Conservation (phyloP, 2,797 vertebrate species). For the Menidia menidia region DNA sequence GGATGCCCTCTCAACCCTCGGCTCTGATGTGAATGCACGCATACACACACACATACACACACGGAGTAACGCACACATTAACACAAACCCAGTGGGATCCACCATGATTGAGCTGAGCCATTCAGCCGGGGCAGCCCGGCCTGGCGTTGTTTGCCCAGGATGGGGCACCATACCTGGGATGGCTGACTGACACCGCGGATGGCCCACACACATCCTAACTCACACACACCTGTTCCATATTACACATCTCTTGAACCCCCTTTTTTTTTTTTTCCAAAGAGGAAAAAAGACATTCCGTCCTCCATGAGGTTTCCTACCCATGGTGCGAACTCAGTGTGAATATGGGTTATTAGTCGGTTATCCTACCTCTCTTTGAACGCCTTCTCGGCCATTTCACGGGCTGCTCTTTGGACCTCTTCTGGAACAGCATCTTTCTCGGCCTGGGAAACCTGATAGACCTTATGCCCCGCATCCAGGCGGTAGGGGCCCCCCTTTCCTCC, state of each 20-base stretch:
- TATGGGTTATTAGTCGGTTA: background rate
- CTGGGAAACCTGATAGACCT: constrained; percentile 92
- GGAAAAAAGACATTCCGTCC: constrained; percentile 7
- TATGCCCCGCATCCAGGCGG: constrained; percentile 92
- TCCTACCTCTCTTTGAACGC: constrained; percentile 91
- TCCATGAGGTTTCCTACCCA: background rate
- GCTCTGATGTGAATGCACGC: constrained; percentile 34
- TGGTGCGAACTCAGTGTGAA: background rate
- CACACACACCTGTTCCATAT: constrained; percentile 44
- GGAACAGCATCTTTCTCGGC: constrained; percentile 94
- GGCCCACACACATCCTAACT: constrained; percentile 13
- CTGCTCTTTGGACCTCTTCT: constrained; percentile 91
- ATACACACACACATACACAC: constrained; percentile 18
- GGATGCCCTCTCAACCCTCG: constrained; percentile 54
- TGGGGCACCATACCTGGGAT: constrained; percentile 33
- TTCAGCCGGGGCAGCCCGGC: constrained; percentile 14
- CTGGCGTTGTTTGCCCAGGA: constrained; percentile 27
- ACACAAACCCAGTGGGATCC: constrained; percentile 10
- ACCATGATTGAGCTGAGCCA: constrained; percentile 16
- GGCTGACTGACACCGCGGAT: constrained; percentile 22
- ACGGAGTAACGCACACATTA: constrained; percentile 9
- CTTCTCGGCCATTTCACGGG: constrained; percentile 93
- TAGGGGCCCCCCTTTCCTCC: constrained; percentile 97
- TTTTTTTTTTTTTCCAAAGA: constrained; percentile 2
- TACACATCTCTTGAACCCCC: constrained; percentile 25